Evolutionary conservation across 1,140 invertebrate species (phyloP).

Genomic region (Platyscapa corneri): DNA sequence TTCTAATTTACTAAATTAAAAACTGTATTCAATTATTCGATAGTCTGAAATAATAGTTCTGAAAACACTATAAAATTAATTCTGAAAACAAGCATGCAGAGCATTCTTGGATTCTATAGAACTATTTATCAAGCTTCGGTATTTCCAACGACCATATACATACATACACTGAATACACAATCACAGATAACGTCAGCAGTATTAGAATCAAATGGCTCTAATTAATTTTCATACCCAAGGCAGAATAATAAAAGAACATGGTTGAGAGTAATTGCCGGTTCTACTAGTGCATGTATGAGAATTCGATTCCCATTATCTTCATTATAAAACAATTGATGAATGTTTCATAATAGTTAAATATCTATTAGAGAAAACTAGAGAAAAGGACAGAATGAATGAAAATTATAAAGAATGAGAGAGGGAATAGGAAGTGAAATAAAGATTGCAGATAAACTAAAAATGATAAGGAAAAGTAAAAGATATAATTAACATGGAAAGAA

Average conservation of each 20-base stretch:
- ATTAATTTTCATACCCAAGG: constrained; percentile 58
- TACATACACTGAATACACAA: not conserved
- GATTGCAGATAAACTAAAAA: no score
- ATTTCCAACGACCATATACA: not conserved
- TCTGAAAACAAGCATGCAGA: not conserved
- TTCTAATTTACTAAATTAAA: no score
- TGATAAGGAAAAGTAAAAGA: not conserved
- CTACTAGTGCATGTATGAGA: not conserved
- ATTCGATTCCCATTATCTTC: not conserved
- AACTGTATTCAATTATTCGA: no score
- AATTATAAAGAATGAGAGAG: no score
- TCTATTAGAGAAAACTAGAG: no score
- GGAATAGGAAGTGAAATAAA: no score
- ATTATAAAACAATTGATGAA: not conserved
- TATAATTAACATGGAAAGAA: not conserved
- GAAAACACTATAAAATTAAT: not conserved
- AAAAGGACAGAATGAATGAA: no score
- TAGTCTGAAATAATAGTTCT: not conserved
- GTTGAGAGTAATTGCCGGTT: not conserved
- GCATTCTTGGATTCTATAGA: not conserved
- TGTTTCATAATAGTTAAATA: not conserved
- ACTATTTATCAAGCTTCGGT: not conserved
- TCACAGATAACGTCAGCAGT: not conserved
- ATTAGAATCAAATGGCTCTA: constrained; percentile 44
- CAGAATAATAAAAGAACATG: not conserved